Percentiles rank a stretch among this genome's conserved stretches.
Conservation (phyloP, 2,797 vertebrate species). For the Microhierax caerulescens region DNA sequence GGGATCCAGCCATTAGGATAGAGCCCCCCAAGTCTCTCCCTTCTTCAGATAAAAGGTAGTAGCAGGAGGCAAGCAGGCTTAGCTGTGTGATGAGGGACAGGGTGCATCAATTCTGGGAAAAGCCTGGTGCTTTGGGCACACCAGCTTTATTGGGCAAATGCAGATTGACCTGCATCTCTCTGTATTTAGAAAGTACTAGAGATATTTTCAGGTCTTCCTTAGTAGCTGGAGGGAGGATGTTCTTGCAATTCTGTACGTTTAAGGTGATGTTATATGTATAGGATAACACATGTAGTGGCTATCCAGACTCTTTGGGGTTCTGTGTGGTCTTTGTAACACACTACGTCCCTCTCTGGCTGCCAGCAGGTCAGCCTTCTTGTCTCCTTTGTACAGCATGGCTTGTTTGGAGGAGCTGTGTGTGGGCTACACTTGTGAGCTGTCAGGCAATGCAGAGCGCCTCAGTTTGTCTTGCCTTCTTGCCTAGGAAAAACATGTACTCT, state of each 20-base stretch:
- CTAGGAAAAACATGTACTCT: constrained; percentile 94
- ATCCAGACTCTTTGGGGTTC: background rate
- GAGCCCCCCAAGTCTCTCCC: constrained; percentile 95
- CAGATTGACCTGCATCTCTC: background rate
- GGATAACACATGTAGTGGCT: accelerated
- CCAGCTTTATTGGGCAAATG: background rate
- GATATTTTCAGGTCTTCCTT: background rate
- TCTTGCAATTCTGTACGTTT: background rate
- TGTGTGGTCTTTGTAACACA: accelerated
- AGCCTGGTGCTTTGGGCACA: accelerated
- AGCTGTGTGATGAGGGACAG: background rate
- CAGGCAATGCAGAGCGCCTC: background rate
- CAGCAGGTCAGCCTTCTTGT: background rate
- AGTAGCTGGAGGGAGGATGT: background rate
- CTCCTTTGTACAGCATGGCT: background rate
- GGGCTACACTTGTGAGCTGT: accelerated
- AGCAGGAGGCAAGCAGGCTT: background rate
- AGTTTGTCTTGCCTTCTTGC: background rate
- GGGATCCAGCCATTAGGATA: constrained; percentile 97
- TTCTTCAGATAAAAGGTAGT: constrained; percentile 94
- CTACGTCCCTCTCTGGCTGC: background rate
- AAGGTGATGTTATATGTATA: background rate
- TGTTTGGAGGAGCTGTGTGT: background rate
- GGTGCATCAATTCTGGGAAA: background rate
- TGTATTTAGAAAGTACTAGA: background rate